phyloP scores from a whole-genome alignment of 2,113 vertebrate genomes.

The Pampusana beccarii region DNA sequence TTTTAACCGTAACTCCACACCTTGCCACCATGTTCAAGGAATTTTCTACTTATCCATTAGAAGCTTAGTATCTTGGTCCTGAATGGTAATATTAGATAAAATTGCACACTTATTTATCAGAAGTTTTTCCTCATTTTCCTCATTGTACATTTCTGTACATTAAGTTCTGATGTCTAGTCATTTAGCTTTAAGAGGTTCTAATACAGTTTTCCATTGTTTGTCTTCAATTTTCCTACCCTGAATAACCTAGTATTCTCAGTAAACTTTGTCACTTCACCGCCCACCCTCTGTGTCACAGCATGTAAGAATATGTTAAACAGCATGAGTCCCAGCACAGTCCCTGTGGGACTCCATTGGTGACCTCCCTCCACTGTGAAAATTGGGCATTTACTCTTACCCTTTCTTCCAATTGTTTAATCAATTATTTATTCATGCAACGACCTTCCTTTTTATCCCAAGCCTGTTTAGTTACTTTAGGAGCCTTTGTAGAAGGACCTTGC shows the following conservation, averaged over 20 bases:
- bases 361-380: slow-evolving; percentile 19
- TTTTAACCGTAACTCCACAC: neutral
- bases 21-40: neutral
- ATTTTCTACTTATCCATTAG: neutral
- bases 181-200: neutral
- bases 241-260: neutral
- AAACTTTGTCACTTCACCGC: neutral
- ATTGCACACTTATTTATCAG: neutral
- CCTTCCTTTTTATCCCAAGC: neutral
- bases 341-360: neutral
- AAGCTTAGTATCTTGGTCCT: neutral
- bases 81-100: neutral
- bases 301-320: slow-evolving; percentile 10
- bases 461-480: neutral
- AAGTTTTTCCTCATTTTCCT: neutral
- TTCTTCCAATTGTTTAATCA: slow-evolving; percentile 28
- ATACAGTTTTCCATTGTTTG: neutral
- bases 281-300: neutral
- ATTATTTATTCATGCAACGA: slow-evolving; percentile 39
- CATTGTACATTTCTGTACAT: neutral
- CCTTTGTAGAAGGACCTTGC: neutral
- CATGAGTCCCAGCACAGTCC: neutral
- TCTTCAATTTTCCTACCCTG: neutral
- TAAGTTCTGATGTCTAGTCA: neutral
- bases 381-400: neutral